Evolutionary conservation across 2,797 vertebrate species (phyloP), one percentile per base, ranked within the genome.

Genomic region (Betta splendens): DNA sequence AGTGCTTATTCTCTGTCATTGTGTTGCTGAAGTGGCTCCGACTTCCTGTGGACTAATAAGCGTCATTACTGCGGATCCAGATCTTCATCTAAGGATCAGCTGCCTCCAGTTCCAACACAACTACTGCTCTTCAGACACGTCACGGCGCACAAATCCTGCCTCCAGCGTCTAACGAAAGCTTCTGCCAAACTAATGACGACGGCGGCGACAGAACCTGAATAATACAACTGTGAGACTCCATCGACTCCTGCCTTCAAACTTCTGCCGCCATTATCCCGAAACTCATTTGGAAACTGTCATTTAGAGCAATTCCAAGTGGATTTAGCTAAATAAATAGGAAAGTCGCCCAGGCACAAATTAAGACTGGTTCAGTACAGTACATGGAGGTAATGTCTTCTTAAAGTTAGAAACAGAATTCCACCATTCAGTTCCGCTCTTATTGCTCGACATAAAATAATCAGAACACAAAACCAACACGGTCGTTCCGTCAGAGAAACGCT

Each of bases 221-320:
- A 75, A 84, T 57, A 64, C 15, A 85, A 69, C 44, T 15, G 51
- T 23, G 45, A 63, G 45, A 39, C 37, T 63, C 54, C 54, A 69
- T 61, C 60, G 7, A 70, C 59, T 72, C 29, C 38, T 26, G 52
- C 54, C 57, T 69, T 59, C 53, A 68, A 33, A 49, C 66, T 60
- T 59, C 39, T 74, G 44, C 42, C 57, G 52, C 69, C 54, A 29
- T 62, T 58, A 51, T 10, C 38, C 44, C 12, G n/a, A 39, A 59
- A 53, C 46, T 46, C 25, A 64, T 76, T 77, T 69, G 52, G 42
- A 68, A 70, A 46, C 72, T 69, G 77, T 69, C 83, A 80, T 66
- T 79, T 64, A 66, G 22, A 59, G 15, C 25, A 23, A 46, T 71
- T 58, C 20, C 47, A 57, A 63, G 58, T 17, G 9, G 28, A n/a